Conservation (phyloP, 2,888 invertebrate genomes). For the Lottia scabra region DNA sequence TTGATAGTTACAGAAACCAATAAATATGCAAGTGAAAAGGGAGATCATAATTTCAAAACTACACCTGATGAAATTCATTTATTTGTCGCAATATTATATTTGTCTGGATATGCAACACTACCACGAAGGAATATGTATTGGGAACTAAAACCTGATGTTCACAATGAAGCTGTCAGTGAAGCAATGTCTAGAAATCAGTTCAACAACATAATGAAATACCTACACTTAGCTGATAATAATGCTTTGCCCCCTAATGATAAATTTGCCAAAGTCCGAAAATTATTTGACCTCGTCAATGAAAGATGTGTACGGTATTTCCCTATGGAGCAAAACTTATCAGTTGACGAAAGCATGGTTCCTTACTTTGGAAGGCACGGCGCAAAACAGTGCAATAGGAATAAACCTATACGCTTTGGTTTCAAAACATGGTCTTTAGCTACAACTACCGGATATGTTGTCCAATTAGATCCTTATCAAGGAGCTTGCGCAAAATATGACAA, state of each 20-base stretch:
- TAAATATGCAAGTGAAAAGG: conserved; percentile 23
- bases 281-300: conserved; percentile 25
- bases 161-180: conserved; percentile 15
- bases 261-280: conserved; percentile 25
- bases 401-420: conserved; percentile 42
- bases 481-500: too few species aligned
- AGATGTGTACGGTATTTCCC: conserved; percentile 16
- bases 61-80: conserved; percentile 3
- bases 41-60: conserved; percentile 15
- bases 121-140: conserved; percentile 26
- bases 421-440: conserved; percentile 36
- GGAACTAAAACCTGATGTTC: conserved; percentile 19
- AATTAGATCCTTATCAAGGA: conserved; percentile 28
- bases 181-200: conserved; percentile 26
- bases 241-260: conserved; percentile 25
- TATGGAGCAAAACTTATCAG: conserved; percentile 17
- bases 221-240: conserved; percentile 29
- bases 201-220: conserved; percentile 27
- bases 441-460: conserved; percentile 25
- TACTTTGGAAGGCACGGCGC: conserved; percentile 55
- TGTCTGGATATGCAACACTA: conserved; percentile 27
- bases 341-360: conserved; percentile 64
- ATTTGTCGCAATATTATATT: conserved; percentile 23
- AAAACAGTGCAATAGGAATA: conserved; percentile 39
- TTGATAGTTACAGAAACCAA: too few species aligned